Evolutionary conservation across 2,113 vertebrate genomes (phyloP), one percentile per base, ranked within the genome.

Genomic region (Cephalopholis sonnerati): DNA sequence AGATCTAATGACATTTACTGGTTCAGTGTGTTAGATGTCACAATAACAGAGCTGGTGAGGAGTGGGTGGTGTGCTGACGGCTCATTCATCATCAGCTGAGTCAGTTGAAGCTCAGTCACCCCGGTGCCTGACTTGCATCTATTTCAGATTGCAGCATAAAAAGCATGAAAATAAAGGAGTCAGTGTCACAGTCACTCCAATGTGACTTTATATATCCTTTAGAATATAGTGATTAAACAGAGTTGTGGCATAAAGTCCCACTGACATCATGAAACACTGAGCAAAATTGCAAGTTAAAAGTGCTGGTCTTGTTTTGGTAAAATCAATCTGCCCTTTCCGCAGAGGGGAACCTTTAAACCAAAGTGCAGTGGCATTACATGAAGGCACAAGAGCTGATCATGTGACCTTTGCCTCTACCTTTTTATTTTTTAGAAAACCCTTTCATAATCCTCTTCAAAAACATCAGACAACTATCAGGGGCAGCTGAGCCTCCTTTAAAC

Each of bases 61-160:
- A 77, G 81, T 78, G 80, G 80, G 63, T 11, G 46, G 32, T 3
- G 55, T 57, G 61, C 71, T 85, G 74, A 77, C 1, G 20, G 64
- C 69, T 77, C 73, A 64, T 70, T 83, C 64, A 84, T 75, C 81
- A 89, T 67, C 20, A 55, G 51, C 51, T 83, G 81, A 86, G 77
- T 81, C 84, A 81, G 63, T 20, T 12, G 32, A 29, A 29, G 76
- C 73, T 81, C 80, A 48, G 36, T 75, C 75, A 22, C 55, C 5
- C 4, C 0, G 7, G 27, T 2, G 25, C 9, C 29, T 55, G 75
- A 72, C 77, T 62, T 54, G 55, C 39, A 39, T 80, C 58, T 65
- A 65, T 46, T 65, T 71, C 72, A 46, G 36, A 75, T 20, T 51
- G 51, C n/a, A 51, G 25, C 36, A 57, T 12, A 48, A 36, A 62